A percentile compares a stretch with the other conserved stretches of the same genome.
phyloP scores from a whole-genome alignment of 2,797 vertebrate species.

The Salarias fasciatus region DNA sequence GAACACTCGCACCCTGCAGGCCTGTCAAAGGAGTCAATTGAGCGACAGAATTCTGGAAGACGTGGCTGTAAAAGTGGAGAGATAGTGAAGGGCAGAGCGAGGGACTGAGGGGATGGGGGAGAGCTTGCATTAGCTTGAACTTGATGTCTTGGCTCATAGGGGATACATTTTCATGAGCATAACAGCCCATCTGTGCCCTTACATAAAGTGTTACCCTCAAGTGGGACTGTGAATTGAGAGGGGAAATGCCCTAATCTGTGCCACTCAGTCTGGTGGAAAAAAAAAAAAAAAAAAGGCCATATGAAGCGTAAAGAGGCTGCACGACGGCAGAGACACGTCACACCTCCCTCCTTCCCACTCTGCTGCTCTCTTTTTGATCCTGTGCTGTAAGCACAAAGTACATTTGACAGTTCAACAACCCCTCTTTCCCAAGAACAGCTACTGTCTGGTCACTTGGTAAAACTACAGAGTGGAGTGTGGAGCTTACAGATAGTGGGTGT shows the following conservation, averaged over 20 bases:
- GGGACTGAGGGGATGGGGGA: not conserved
- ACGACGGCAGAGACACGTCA: constrained; percentile 37
- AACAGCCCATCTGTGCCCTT: constrained; percentile 72
- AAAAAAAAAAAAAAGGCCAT: too few species aligned
- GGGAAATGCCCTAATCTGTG: constrained; percentile 59
- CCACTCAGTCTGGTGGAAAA: constrained; percentile 58
- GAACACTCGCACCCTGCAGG: constrained; percentile 46
- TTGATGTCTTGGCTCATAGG: constrained; percentile 52
- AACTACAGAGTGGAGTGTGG: not conserved
- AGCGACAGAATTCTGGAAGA: constrained; percentile 23
- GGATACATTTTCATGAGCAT: constrained; percentile 55
- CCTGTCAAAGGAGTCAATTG: constrained; percentile 37
- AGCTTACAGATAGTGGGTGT: not conserved
- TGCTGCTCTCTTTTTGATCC: constrained; percentile 5
- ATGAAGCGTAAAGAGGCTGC: constrained; percentile 65
- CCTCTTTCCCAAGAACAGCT: not conserved
- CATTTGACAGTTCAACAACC: not conserved
- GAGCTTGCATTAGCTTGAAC: constrained; percentile 31
- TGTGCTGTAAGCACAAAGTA: constrained; percentile 2
- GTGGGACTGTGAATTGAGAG: constrained; percentile 63
- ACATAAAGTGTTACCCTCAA: constrained; percentile 71
- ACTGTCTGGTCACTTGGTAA: not conserved
- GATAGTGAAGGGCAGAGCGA: constrained; percentile 5
- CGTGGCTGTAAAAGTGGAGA: constrained; percentile 18
- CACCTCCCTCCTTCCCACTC: not conserved